Conservation (phyloP, 2,113 vertebrate species). For the Sciurus niger region DNA sequence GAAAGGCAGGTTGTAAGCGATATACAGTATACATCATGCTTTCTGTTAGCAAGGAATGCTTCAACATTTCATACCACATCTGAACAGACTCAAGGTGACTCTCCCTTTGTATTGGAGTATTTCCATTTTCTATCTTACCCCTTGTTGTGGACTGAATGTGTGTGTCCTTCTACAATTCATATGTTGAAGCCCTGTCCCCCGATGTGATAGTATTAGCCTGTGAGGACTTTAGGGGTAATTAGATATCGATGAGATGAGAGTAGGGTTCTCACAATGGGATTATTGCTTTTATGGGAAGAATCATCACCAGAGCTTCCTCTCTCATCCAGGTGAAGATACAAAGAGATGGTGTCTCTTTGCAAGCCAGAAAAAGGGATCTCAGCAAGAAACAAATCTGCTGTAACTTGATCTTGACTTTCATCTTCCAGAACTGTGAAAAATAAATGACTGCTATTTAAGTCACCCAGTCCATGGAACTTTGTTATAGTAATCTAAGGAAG, state of each 20-base stretch:
- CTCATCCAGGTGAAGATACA: background rate
- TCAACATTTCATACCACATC: background rate
- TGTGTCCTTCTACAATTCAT: background rate
- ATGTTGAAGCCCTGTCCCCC: background rate
- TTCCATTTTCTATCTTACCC: background rate
- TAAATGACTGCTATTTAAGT: background rate
- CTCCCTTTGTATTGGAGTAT: background rate
- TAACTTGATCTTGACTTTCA: background rate
- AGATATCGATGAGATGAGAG: background rate
- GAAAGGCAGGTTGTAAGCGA: background rate
- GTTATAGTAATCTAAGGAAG: background rate
- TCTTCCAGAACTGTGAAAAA: background rate
- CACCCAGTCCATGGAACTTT: background rate
- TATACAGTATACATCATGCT: background rate
- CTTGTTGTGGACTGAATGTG: background rate
- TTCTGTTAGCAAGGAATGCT: background rate
- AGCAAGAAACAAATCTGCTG: background rate
- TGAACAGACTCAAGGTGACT: background rate
- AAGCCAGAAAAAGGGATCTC: background rate
- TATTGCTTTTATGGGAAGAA: too few species aligned
- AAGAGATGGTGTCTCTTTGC: background rate
- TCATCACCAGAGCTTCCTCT: background rate
- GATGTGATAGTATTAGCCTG: background rate
- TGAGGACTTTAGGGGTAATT: background rate
- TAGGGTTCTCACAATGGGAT: background rate